phyloP scores from a whole-genome alignment of 2,113 vertebrate species.

The Ailurus styani region DNA sequence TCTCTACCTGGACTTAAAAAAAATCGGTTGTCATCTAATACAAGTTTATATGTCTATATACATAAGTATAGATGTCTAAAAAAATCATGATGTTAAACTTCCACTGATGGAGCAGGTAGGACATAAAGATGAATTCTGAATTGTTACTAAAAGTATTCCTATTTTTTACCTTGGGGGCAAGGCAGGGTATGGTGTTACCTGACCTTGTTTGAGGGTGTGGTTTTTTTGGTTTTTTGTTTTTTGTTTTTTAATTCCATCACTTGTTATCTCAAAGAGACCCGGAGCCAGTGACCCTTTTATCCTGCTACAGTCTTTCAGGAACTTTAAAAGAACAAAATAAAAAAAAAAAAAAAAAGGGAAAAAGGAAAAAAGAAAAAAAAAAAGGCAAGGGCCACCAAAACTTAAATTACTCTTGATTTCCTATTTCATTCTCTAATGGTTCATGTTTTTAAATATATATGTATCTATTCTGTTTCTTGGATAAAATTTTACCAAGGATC shows the following conservation, averaged over 20 bases:
- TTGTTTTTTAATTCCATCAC: slow-evolving; percentile 11
- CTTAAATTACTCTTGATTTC: slow-evolving; percentile 57
- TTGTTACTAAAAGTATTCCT: slow-evolving; percentile 66
- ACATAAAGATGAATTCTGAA: slow-evolving; percentile 59
- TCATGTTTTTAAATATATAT: slow-evolving; percentile 62
- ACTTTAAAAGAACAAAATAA: not conserved
- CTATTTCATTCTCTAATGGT: slow-evolving; percentile 49
- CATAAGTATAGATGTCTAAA: slow-evolving; percentile 27
- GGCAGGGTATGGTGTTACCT: slow-evolving; percentile 9
- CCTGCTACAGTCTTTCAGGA: slow-evolving; percentile 45
- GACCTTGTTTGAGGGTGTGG: not conserved
- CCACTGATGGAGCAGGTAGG: slow-evolving; percentile 43
- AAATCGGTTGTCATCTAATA: slow-evolving; percentile 41
- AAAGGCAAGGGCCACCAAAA: slow-evolving; percentile 28
- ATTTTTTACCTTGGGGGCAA: slow-evolving; percentile 57
- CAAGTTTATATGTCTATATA: slow-evolving; percentile 53
- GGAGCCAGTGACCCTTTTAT: slow-evolving; percentile 51
- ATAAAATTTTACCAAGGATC: slow-evolving; percentile 64
- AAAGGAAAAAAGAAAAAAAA: not conserved
- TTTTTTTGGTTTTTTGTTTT: not conserved
- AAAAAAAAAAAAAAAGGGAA: not conserved
- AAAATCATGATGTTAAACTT: slow-evolving; percentile 51
- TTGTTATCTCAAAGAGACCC: slow-evolving; percentile 58
- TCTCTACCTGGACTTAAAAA: slow-evolving; percentile 62
- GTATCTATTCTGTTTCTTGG: slow-evolving; percentile 56